Percentiles rank a stretch among this genome's conserved stretches.
These are phyloP conservation scores for Galleria mellonella DNA, from an alignment of 1,140 invertebrate species.

Conservation along the genomic window DNA sequence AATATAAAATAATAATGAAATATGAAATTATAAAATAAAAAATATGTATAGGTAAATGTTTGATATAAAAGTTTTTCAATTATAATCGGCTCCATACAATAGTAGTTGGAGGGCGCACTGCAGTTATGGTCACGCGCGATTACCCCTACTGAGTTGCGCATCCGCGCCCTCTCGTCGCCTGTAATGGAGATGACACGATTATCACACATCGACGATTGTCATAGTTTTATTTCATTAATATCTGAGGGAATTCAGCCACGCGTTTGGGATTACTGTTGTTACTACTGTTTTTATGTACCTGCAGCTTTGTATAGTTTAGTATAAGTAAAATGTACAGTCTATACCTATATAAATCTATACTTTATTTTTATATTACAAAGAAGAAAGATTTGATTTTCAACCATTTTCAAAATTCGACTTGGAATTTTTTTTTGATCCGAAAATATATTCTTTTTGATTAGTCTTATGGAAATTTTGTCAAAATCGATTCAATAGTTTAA, in stretches of 20 bases:
- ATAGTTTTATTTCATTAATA: conserved; percentile 28
- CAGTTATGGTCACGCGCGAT: conserved; percentile 22
- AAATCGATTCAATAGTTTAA: too few species aligned
- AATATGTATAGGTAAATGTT: neutral
- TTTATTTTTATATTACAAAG: too few species aligned
- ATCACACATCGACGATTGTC: conserved; percentile 29
- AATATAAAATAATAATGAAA: too few species aligned
- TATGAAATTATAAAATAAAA: too few species aligned
- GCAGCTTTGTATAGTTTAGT: too few species aligned
- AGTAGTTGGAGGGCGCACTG: conserved; percentile 1
- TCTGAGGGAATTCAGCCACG: neutral
- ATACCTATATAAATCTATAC: too few species aligned
- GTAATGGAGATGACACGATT: conserved; percentile 39
- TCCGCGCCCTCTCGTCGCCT: conserved; percentile 14
- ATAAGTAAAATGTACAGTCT: too few species aligned
- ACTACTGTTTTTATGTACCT: neutral
- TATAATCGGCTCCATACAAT: conserved; percentile 7
- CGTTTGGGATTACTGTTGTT: neutral
- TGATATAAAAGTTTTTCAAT: neutral
- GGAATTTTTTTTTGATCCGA: too few species aligned
- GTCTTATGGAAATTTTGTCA: too few species aligned
- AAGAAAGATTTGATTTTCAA: too few species aligned
- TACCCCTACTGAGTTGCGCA: conserved; percentile 11
- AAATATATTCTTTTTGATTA: too few species aligned
- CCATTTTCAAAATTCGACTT: too few species aligned